Conservation (phyloP, 2,113 vertebrate genomes). For the Sakesphorus luctuosus region DNA sequence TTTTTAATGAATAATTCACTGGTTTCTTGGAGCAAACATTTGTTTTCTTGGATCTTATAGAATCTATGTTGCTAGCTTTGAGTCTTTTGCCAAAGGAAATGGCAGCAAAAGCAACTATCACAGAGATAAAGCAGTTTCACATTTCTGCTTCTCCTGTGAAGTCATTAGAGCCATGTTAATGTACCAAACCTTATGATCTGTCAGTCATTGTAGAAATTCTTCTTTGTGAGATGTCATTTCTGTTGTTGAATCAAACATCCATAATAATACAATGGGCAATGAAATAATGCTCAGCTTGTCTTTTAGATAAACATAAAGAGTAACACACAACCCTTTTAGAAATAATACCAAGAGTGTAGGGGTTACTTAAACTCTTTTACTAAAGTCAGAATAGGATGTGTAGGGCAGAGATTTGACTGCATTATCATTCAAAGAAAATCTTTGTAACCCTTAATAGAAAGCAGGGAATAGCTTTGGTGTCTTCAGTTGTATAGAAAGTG, state of each 20-base stretch:
- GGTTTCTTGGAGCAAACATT: not conserved
- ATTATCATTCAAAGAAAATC: not conserved
- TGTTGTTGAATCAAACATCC: not conserved
- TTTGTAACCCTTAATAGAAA: not conserved
- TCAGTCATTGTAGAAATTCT: not conserved
- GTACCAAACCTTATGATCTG: not conserved
- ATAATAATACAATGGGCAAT: not conserved
- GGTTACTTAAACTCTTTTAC: not conserved
- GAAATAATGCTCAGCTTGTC: not conserved
- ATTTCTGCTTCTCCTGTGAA: not conserved
- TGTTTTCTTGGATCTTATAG: conserved; percentile 3
- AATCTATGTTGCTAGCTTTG: not conserved
- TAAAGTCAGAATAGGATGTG: not conserved
- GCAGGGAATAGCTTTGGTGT: not conserved
- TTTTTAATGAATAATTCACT: conserved; percentile 12
- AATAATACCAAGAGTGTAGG: not conserved
- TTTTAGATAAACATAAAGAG: not conserved
- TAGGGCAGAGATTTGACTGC: not conserved
- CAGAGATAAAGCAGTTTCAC: not conserved
- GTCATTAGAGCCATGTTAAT: not conserved
- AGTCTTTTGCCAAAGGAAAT: not conserved
- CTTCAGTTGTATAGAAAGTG: not conserved
- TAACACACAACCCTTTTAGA: not conserved
- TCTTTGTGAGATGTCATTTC: not conserved
- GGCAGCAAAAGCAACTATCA: not conserved